A percentile compares a stretch with the other conserved stretches of the same genome.
These are phyloP conservation scores for Haliclona indistincta DNA, from an alignment of 37 sponge, comb jelly and placozoan genomes.

Conservation along the genomic window DNA sequence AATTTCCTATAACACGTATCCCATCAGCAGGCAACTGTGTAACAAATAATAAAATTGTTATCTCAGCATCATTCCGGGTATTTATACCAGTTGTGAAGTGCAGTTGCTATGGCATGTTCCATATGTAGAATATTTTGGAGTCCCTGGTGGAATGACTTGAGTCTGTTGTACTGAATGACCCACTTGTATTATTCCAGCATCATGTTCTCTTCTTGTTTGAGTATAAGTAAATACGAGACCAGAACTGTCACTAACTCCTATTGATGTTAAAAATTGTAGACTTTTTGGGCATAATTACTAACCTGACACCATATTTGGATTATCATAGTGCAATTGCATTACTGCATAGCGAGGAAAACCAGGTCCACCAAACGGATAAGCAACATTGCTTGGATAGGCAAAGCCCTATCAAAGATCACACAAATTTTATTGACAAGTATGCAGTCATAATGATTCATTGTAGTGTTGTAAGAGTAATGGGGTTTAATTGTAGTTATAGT, in stretches of 20 bases:
- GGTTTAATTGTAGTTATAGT: neutral
- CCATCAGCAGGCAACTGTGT: constrained; percentile 34
- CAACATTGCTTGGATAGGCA: constrained; percentile 50
- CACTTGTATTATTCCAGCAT: constrained; percentile 30
- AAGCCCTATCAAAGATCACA: constrained; percentile 39
- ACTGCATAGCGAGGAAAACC: constrained; percentile 12
- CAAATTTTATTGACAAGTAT: too few species aligned
- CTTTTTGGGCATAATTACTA: neutral
- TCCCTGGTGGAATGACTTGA: constrained; percentile 43
- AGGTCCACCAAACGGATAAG: constrained; percentile 68
- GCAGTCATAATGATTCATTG: too few species aligned
- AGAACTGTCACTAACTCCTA: constrained; percentile 51
- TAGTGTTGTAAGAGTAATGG: too few species aligned
- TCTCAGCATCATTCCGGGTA: neutral
- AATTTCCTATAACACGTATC: constrained; percentile 34
- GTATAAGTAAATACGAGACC: constrained; percentile 39
- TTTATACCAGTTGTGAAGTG: constrained; percentile 31
- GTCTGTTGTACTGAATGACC: constrained; percentile 5
- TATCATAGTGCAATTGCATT: constrained; percentile 74
- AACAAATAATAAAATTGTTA: too few species aligned
- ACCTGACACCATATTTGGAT: constrained; percentile 39
- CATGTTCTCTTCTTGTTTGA: neutral
- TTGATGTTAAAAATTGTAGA: neutral
- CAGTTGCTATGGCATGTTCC: constrained; percentile 12
- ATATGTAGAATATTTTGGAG: neutral